Conservation (phyloP, 2,888 invertebrate species). For the Lordiphosa andalusiaca region DNA sequence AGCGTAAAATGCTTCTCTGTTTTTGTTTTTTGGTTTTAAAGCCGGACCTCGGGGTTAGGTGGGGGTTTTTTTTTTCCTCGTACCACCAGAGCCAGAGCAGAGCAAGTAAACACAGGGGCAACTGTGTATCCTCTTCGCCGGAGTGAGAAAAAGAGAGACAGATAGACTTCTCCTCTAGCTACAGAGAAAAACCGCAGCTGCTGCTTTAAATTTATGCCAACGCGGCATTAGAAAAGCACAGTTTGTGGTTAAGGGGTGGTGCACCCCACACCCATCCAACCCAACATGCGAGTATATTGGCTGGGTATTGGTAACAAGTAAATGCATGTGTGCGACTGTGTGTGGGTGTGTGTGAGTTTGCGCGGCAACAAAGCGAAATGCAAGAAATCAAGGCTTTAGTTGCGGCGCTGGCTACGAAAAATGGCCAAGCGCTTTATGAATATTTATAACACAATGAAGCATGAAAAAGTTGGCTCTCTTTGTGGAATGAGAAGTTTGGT, state of each 20-base stretch:
- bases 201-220: conserved; percentile 73
- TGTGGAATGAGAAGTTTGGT: not conserved
- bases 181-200: conserved; percentile 66
- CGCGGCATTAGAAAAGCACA: conserved; percentile 67
- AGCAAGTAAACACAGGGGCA: conserved; percentile 33
- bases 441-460: conserved; percentile 73
- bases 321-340: not conserved
- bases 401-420: conserved; percentile 46
- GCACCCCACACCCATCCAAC: not conserved
- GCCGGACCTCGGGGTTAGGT: conserved; percentile 23
- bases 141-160: conserved; percentile 8
- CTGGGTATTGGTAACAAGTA: conserved; percentile 50
- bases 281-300: conserved; percentile 39
- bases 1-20: conserved; percentile 54
- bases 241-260: conserved; percentile 51
- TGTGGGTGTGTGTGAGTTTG: conserved; percentile 11
- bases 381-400: conserved; percentile 71
- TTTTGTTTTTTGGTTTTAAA: conserved; percentile 42
- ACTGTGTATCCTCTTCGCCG: not conserved
- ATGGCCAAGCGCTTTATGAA: conserved; percentile 62
- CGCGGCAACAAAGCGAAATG: conserved; percentile 45
- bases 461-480: conserved; percentile 57
- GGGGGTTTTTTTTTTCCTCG: conserved; percentile 11
- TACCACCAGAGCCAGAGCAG: conserved; percentile 38
- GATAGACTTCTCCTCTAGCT: conserved; percentile 16